These are phyloP conservation scores for Oligia strigilis DNA, from an alignment of 2,888 invertebrate genomes.

Conservation along the genomic window DNA sequence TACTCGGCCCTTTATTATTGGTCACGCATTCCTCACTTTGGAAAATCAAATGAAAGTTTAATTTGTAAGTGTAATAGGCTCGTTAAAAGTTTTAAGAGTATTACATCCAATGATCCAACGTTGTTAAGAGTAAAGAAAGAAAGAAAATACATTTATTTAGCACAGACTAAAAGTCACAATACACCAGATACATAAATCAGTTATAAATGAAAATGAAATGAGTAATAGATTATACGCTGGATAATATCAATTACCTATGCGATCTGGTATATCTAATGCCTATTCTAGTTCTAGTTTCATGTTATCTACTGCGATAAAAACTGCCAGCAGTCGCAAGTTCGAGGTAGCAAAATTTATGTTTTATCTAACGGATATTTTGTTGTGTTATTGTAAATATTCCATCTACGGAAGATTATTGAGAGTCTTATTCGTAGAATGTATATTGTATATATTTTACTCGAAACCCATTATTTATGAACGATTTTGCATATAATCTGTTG, in stretches of 20 bases:
- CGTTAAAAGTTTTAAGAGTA: not conserved
- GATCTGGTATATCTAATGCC: constrained; percentile 30
- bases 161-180: too few species aligned
- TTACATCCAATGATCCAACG: not conserved
- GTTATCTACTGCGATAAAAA: constrained; percentile 50
- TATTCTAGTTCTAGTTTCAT: constrained; percentile 24
- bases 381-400: constrained; percentile 26
- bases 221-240: constrained; percentile 14
- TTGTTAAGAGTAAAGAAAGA: constrained; percentile 3
- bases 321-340: constrained; percentile 46
- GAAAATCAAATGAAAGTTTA: constrained; percentile 19
- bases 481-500: constrained; percentile 2
- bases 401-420: not conserved
- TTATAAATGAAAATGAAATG: not conserved
- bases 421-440: not conserved
- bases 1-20: constrained; percentile 37
- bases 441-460: not conserved
- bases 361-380: constrained; percentile 21
- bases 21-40: constrained; percentile 5
- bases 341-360: constrained; percentile 41
- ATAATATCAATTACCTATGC: constrained; percentile 18
- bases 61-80: constrained; percentile 13
- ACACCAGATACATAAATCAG: too few species aligned
- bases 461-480: not conserved
- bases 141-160: too few species aligned